Evolutionary conservation across 2,113 vertebrate species (phyloP), one percentile per base, ranked within the genome.

Genomic region (Perccottus glenii): DNA sequence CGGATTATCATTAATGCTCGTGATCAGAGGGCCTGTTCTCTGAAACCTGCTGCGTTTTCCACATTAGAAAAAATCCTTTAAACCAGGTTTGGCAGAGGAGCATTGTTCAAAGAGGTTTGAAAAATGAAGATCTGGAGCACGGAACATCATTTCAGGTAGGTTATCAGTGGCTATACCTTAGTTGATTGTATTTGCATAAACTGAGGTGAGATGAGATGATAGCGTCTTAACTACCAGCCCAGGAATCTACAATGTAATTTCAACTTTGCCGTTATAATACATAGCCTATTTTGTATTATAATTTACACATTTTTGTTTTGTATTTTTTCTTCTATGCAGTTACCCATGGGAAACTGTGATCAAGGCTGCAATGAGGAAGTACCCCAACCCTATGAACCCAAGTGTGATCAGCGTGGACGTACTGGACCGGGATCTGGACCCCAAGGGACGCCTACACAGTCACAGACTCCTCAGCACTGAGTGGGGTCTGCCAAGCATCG

Each of bases 371-470:
- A 99, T 99, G 97, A 94, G 94, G 87, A 99, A 99, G 49, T 99
- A 99, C 77, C 97, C 98, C 0, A 99, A 99, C 46, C 98, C 98
- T 11, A 98, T 99, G 97, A 99, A 99, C 83, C 95, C 98, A 0
- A 95, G 90, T 0, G 98, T 99, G 79, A 95, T 98, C 0, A 97
- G 98, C 0, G 97, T 99, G 1, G 97, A 99, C 2, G 98, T 99
- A 12, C 80, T 99, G 83, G 93, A 94, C 78, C 93, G 98, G 61
- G 92, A 93, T 2, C 19, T 99, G 62, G 97, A 99, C 49, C 40
- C 84, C 4, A 80, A 87, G 0, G 98, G 98, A 63, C 97, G 96
- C 72, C 76, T 99, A 70, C 98, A 99, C 91, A 99, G 97, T 88
- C 95, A 97, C 81, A 77, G 98, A 0, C 94, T 99, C 1, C 97